Base-by-base conservation (phyloP, 2,113 vertebrate genomes). In the Thamnaconus septentrionalis region DNA sequence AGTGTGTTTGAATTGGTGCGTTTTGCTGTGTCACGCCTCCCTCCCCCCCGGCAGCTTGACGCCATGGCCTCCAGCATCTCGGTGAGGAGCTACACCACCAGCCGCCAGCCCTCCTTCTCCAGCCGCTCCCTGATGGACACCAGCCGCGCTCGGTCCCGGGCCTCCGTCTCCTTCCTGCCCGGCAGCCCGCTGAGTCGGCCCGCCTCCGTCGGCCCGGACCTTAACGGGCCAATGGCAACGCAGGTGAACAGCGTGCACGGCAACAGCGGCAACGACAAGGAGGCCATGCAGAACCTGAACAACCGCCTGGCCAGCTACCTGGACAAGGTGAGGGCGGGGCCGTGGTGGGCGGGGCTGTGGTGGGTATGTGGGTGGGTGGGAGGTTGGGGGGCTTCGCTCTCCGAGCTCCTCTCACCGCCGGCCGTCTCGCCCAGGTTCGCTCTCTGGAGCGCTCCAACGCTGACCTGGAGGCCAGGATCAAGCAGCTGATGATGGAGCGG, bases 221-320 rank as follows among this genome's bases (percentile, higher is more conserved):
- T 92, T 50, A 92, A 91, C 4, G 87, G 87, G 4, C 76, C 89
- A 3, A 8, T 62, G 31, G 62, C 56, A 64, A 59, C 89, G 59
- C 84, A 90, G 0, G 78, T 86, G 4, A 91, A 91, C 0, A 88
- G 89, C 7, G 49, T 89, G 44, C 87, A 87, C 8, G 89, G 85
- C 63, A 90, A 80, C 81, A 89, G 84, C 77, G 51, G 77, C 84
- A 92, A 92, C 1, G 94, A 95, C 10, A 96, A 96, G 74, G 94
- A 95, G 65, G 94, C 94, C 78, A 95, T 96, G 95, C 94, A 96
- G 91, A 94, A 93, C 70, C 94, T 96, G 67, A 96, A 96, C 47
- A 91, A 51, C 84, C 94, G 95, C 5, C 88, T 96, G 79, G 94
- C 94, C 8, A 94, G 79, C 80, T 93, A 91, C 77, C 73, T 92